phyloP scores from a whole-genome alignment of 1,140 invertebrate species.

The Popillia japonica region DNA sequence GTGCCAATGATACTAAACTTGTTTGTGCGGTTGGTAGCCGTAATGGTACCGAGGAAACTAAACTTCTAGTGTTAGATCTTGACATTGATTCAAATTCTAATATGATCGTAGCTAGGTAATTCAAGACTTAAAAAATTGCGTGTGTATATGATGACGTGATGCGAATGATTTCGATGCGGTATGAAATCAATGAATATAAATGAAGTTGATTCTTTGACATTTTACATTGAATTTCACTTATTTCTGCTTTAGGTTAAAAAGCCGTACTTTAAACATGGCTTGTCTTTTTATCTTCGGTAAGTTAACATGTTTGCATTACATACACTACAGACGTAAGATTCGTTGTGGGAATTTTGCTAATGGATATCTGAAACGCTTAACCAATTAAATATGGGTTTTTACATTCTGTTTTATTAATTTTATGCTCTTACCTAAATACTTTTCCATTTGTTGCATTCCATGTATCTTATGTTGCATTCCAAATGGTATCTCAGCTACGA shows the following conservation, averaged over 20 bases:
- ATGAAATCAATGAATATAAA: not conserved
- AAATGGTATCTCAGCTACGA: not conserved
- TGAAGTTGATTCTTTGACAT: conserved; percentile 26
- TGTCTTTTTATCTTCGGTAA: not conserved
- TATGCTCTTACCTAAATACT: not conserved
- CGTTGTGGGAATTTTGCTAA: not conserved
- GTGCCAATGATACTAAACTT: conserved; percentile 94
- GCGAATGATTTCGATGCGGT: conserved; percentile 1
- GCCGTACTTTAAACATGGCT: not conserved
- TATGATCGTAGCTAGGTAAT: conserved; percentile 46
- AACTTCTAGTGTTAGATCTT: conserved; percentile 96
- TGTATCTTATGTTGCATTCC: not conserved
- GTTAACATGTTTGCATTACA: not conserved
- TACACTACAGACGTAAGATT: not conserved
- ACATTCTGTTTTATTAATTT: conserved; percentile 2
- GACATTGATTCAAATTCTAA: conserved; percentile 73
- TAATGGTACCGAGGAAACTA: conserved; percentile 99
- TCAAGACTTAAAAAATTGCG: conserved; percentile 41
- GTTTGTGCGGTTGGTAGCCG: conserved; percentile 98
- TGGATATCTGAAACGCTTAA: not conserved
- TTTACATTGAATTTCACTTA: not conserved
- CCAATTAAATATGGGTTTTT: not conserved
- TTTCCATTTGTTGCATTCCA: not conserved
- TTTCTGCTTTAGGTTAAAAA: too few species aligned
- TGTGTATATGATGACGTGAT: conserved; percentile 20